Evolutionary conservation across 2,797 vertebrate genomes (phyloP).

Genomic region (Tapera naevia): DNA sequence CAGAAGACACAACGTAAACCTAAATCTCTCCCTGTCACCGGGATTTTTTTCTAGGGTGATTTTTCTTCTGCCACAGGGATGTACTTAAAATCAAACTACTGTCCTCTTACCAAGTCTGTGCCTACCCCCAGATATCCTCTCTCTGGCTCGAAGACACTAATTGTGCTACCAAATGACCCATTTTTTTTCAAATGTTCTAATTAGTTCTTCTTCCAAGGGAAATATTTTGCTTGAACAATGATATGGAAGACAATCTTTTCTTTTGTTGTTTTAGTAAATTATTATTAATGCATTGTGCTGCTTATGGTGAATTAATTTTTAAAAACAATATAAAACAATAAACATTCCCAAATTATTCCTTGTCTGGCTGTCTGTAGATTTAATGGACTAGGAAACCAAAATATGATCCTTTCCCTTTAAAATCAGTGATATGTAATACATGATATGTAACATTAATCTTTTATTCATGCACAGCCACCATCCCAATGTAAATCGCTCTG

Average conservation of each 20-base stretch:
- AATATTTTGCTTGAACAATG: not conserved
- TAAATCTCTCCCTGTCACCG: not conserved
- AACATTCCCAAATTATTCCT: not conserved
- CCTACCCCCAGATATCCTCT: not conserved
- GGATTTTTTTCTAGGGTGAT: not conserved
- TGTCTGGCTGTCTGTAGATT: not conserved
- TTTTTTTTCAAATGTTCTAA: not conserved
- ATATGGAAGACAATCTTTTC: not conserved
- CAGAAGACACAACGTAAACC: not conserved
- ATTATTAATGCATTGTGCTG: not conserved
- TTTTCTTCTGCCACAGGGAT: not conserved
- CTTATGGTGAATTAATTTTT: not conserved
- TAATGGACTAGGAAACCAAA: not conserved
- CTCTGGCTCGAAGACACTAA: not conserved
- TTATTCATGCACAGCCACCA: not conserved
- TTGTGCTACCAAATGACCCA: not conserved
- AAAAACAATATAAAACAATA: not conserved
- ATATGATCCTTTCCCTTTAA: not conserved
- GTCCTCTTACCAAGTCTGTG: not conserved
- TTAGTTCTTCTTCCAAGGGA: not conserved
- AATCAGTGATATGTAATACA: not conserved
- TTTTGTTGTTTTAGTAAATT: not conserved
- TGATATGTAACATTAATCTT: not conserved
- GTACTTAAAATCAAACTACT: not conserved
- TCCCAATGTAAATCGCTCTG: not conserved